Percentiles rank a stretch among this genome's conserved stretches.
phyloP scores from a whole-genome alignment of 2,888 invertebrate species.

The Acleris cristana region DNA sequence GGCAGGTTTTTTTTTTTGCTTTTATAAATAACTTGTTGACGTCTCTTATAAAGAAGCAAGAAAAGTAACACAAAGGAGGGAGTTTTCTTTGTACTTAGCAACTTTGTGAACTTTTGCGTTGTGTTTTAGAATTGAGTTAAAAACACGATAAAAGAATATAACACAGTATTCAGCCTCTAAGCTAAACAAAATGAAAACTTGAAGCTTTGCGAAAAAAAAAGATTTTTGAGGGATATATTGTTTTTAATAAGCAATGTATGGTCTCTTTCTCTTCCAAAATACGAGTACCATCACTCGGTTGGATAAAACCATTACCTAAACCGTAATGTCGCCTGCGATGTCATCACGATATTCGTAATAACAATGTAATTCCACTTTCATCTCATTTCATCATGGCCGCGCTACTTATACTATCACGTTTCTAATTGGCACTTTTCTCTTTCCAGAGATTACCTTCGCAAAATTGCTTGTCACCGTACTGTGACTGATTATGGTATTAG shows the following conservation, averaged over 20 bases:
- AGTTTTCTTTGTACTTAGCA: conserved; percentile 1
- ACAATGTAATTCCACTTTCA: conserved; percentile 61
- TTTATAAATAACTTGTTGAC: background rate
- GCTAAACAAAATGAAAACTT: background rate
- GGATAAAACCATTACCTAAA: background rate
- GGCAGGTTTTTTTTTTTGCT: too few relatives aligned
- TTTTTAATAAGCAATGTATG: background rate
- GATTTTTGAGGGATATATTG: too few relatives aligned
- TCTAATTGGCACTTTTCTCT: conserved; percentile 69
- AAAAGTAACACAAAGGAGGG: conserved; percentile 7
- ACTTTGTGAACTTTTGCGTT: conserved; percentile 5
- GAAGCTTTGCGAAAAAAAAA: background rate
- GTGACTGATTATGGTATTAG: conserved; percentile 34
- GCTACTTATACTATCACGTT: conserved; percentile 46
- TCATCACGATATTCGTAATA: conserved; percentile 33
- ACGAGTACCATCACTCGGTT: background rate
- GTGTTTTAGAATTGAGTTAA: background rate
- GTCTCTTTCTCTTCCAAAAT: background rate
- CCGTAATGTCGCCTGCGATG: conserved; percentile 1
- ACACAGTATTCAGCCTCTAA: background rate
- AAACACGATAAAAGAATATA: background rate
- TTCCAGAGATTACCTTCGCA: conserved; percentile 63
- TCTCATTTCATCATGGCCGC: conserved; percentile 51
- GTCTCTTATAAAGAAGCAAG: background rate
- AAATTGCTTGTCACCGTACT: conserved; percentile 49